These are phyloP conservation scores for Pogonocherus hispidulus DNA, from an alignment of 2,888 invertebrate genomes.

Conservation along the genomic window DNA sequence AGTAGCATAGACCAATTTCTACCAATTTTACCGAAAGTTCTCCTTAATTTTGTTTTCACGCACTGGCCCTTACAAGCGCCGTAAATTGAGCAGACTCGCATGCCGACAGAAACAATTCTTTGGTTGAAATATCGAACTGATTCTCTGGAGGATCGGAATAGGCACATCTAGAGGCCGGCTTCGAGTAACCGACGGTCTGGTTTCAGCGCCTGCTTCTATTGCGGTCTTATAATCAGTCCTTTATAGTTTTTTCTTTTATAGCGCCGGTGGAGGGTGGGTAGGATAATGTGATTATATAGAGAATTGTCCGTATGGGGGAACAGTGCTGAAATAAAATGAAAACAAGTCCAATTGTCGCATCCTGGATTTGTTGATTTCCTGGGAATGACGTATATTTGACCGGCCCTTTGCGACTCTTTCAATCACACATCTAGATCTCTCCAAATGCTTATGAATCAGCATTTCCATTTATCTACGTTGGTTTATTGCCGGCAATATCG, in stretches of 20 bases:
- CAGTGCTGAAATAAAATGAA: conserved; percentile 66
- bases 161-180: conserved; percentile 32
- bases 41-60: conserved; percentile 64
- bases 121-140: conserved; percentile 61
- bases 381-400: conserved; percentile 56
- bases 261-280: conserved; percentile 60
- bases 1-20: conserved; percentile 72
- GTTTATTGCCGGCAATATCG: conserved; percentile 42
- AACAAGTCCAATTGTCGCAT: conserved; percentile 64
- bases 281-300: conserved; percentile 66
- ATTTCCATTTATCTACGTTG: conserved; percentile 43
- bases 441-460: conserved; percentile 58
- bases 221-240: conserved; percentile 58
- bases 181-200: conserved; percentile 18
- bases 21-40: conserved; percentile 71
- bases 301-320: conserved; percentile 64
- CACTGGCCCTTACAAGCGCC: conserved; percentile 32
- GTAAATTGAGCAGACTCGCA: conserved; percentile 31
- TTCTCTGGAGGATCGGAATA: conserved; percentile 39
- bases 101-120: conserved; percentile 62
- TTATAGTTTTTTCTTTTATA: conserved; percentile 60
- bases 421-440: conserved; percentile 60
- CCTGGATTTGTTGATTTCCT: conserved; percentile 61
- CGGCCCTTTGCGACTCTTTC: conserved; percentile 64
- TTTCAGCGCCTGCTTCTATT: conserved; percentile 30